Conservation (phyloP, 2,888 invertebrate species). For the Sussaba pulchella region DNA sequence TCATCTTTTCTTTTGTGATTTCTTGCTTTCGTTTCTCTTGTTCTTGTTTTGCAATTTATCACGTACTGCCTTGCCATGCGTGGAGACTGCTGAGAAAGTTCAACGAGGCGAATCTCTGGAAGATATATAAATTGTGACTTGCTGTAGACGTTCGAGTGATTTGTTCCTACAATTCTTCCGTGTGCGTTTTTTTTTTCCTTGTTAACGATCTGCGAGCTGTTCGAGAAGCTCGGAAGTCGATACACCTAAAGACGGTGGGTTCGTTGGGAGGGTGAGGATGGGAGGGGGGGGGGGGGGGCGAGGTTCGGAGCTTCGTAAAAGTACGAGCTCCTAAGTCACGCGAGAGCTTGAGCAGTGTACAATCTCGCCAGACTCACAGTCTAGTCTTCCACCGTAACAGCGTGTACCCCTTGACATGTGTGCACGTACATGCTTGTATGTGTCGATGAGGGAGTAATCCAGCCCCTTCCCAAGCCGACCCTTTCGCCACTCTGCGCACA, state of each 20-base stretch:
- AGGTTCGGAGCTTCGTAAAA: conserved; percentile 37
- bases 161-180: background rate
- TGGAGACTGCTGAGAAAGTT: no score
- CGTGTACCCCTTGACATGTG: background rate
- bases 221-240: conserved; percentile 43
- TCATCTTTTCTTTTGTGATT: no score
- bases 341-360: conserved; percentile 45
- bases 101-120: background rate
- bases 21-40: no score
- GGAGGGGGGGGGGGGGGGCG: no score
- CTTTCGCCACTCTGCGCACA: conserved; percentile 23
- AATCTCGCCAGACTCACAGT: conserved; percentile 44
- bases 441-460: conserved; percentile 13
- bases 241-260: conserved; percentile 19
- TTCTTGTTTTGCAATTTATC: background rate
- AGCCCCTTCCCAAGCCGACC: background rate
- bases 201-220: conserved; percentile 22
- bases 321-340: conserved; percentile 51
- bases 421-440: background rate
- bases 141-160: background rate
- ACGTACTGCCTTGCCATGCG: no score
- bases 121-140: background rate
- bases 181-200: conserved; percentile 8
- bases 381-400: conserved; percentile 3
- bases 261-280: no score